Percentiles rank a stretch among this genome's conserved stretches.
Evolutionary conservation across 2,797 vertebrate species (phyloP).

Genomic region (Chiropotes sagulatus): DNA sequence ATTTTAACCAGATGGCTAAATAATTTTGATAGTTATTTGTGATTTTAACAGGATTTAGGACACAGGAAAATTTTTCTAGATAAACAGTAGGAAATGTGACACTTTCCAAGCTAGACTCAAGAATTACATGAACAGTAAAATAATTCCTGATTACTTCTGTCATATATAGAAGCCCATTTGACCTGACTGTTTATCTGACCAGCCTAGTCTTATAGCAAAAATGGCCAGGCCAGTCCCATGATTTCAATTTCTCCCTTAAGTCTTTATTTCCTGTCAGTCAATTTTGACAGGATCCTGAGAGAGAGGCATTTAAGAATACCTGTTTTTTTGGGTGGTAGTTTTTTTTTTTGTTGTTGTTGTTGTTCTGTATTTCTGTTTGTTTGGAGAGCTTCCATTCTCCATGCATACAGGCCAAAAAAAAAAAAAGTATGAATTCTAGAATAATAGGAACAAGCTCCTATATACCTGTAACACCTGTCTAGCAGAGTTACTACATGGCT

Average conservation of each 20-base stretch:
- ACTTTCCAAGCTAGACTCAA: neutral
- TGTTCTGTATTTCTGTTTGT: neutral
- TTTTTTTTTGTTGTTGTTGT: neutral
- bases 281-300: neutral
- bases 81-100: neutral
- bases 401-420: neutral
- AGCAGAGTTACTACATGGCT: neutral
- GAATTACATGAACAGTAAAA: neutral
- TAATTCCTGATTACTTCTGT: neutral
- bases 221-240: neutral
- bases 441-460: neutral
- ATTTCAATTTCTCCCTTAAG: neutral
- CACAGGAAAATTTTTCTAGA: neutral
- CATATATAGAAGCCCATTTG: neutral
- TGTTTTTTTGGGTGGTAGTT: neutral
- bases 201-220: neutral
- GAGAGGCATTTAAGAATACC: neutral
- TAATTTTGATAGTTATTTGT: neutral
- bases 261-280: neutral
- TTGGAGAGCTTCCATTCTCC: neutral
- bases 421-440: neutral
- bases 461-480: neutral
- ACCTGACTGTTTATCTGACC: neutral
- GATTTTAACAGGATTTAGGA: neutral
- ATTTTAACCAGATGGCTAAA: constrained; percentile 17